Evolutionary conservation across 2,888 invertebrate species (phyloP), one percentile per base, ranked within the genome.

Genomic region (Quadroppia sp.): DNA sequence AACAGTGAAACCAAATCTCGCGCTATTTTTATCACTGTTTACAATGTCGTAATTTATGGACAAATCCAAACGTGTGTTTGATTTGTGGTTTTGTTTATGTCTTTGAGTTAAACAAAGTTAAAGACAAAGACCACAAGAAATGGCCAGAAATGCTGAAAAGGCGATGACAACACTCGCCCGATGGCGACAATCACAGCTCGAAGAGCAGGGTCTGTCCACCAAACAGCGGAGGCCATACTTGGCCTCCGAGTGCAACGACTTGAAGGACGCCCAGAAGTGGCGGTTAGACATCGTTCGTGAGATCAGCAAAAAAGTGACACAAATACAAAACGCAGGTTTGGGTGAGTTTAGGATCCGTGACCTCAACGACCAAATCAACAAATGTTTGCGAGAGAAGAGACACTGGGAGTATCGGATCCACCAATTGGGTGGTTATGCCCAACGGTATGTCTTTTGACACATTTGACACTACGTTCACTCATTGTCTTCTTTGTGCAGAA

Each of bases 301-400:
- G 84, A 91, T 99, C 56, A 94, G 98, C 0, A 92, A 95, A 81
- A 99, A 99, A 86, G 98, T 99, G 0, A 92, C 98, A 1, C 95
- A 97, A 83, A 99, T 99, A 82, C 99, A 99, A 82, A 98, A 98
- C 84, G 92, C 99, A 78, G 99, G 99, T 75, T 86, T 99, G n/a
- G 99, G 99, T 2, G 99, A 99, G 84, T 99, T 97, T 82, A 89
- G 97, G 30, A 92, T 99, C 77, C 87, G 99, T 20, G 99, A 99
- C 82, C 85, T 99, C 28, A 99, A 99, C 82, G 99, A 99, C 84
- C 98, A 99, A 83, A 99, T 99, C 78, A 99, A 99, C 83, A 98
- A 99, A 83, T 82, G 98, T 77, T 86, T 99, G 75, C 86, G 97
- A 67, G 95, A 98, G 81, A 97, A 97, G 81, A 87, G 94, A 0